Percentiles rank a stretch among this genome's conserved stretches.
phyloP scores from a whole-genome alignment of 2,888 invertebrate species.

The Lasius platythorax region DNA sequence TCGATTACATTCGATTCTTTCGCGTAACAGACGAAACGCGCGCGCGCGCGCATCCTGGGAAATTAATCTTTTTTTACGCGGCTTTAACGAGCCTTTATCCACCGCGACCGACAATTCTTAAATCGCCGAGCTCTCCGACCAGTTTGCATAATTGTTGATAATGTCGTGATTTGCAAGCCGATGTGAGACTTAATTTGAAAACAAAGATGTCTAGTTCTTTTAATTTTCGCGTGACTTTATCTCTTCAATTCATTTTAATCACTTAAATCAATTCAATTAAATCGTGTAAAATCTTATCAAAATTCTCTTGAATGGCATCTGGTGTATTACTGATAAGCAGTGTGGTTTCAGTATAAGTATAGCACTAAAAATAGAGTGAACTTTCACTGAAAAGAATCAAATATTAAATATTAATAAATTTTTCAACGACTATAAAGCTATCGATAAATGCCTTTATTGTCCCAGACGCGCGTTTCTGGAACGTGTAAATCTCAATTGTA shows the following conservation, averaged over 20 bases:
- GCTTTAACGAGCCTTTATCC: slow-evolving; percentile 11
- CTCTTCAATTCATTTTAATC: background rate
- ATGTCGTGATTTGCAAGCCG: background rate
- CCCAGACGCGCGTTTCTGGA: background rate
- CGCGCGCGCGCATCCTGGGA: slow-evolving; percentile 17
- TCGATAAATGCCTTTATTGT: background rate
- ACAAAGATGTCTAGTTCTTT: too few relatives aligned
- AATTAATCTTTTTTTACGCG: slow-evolving; percentile 38
- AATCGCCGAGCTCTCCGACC: background rate
- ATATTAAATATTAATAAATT: slow-evolving; percentile 1
- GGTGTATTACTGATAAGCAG: background rate
- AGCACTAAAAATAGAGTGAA: background rate
- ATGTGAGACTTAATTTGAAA: background rate
- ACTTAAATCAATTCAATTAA: background rate
- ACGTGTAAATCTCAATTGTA: background rate
- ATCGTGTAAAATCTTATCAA: background rate
- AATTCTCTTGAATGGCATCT: background rate
- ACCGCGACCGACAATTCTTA: slow-evolving; percentile 3
- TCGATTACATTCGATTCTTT: slow-evolving; percentile 51
- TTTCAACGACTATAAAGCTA: background rate
- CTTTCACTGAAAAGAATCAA: background rate
- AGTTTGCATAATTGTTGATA: slow-evolving; percentile 36
- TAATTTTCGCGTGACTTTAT: background rate
- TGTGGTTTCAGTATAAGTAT: background rate
- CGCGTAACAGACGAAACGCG: slow-evolving; percentile 25